Evolutionary conservation across 2,797 vertebrate genomes (phyloP), one percentile per base, ranked within the genome.

Genomic region (Hippoglossus hippoglossus): DNA sequence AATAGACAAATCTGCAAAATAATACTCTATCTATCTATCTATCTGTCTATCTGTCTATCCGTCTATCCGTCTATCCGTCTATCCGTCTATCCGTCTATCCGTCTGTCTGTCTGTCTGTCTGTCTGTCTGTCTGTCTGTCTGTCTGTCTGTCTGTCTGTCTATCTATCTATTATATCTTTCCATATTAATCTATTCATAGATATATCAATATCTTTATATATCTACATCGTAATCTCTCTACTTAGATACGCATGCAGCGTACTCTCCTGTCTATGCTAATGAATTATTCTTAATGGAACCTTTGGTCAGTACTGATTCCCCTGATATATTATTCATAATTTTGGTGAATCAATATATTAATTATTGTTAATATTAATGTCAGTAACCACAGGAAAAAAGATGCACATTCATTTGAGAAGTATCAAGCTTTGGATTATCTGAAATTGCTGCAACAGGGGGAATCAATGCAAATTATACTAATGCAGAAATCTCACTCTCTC

Each of bases 31-130:
- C 67, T 60, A 62, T 67, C 46, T 67, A 26, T 70, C 41, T 47
- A 47, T 67, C 58, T 61, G 44, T 71, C 58, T 61, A 44, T 70
- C 31, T 46, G 49, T 74, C 67, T 55, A 34, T 75, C 56, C 56
- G n/a, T 63, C 47, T 60, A 51, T 24, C 36, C 59, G 31, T 53
- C 41, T 66, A 59, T 65, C 54, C 8, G 2, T 31, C 28, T 8
- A 2, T 31, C 28, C 2, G 8, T 34, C 15, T 16, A 1, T 5
- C 39, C 16, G 12, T 44, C 11, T 44, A 28, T 22, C 22, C 2
- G 22, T 22, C 22, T 2, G 22, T 22, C 22, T 2, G 22, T 22
- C 22, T 2, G 22, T 22, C 22, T 2, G 22, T 22, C 22, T 2
- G 22, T 22, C 22, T 2, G 22, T 22, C 22, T 2, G 22, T 22